These are phyloP conservation scores for Danio albolineatus DNA, from an alignment of 2,797 vertebrate genomes.

Conservation along the genomic window DNA sequence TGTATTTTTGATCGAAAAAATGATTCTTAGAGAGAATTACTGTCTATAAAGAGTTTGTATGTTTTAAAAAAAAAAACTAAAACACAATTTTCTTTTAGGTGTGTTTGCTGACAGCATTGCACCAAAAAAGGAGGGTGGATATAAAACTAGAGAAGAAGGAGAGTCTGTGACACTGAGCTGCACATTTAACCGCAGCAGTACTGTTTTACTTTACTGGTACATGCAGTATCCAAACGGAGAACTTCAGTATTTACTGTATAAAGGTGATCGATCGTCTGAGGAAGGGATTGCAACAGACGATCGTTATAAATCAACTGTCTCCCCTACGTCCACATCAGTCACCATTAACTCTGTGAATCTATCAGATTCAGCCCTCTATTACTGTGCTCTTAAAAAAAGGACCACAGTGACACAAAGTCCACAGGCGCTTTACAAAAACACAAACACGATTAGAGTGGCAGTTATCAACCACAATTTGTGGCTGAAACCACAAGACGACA, in stretches of 20 bases:
- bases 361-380: slow-evolving; percentile 34
- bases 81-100: slow-evolving; percentile 7
- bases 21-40: no score
- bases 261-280: slow-evolving; percentile 7
- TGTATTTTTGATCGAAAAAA: neutral
- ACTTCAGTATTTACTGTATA: slow-evolving; percentile 49
- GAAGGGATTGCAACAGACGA: neutral
- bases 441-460: neutral
- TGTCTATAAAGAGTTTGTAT: neutral
- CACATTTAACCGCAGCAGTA: neutral
- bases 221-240: slow-evolving; percentile 21
- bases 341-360: neutral
- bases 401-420: slow-evolving; percentile 31
- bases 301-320: slow-evolving; percentile 14
- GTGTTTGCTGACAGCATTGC: slow-evolving; percentile 18
- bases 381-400: slow-evolving; percentile 17
- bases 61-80: neutral
- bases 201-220: slow-evolving; percentile 28
- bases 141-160: slow-evolving; percentile 38
- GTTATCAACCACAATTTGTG: neutral
- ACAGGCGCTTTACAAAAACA: slow-evolving; percentile 38
- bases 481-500: slow-evolving; percentile 9
- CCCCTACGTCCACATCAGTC: neutral
- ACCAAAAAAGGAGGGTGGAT: neutral
- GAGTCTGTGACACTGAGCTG: slow-evolving; percentile 57